Base-by-base conservation (phyloP, 2,113 vertebrate genomes). In the Galemys pyrenaicus region DNA sequence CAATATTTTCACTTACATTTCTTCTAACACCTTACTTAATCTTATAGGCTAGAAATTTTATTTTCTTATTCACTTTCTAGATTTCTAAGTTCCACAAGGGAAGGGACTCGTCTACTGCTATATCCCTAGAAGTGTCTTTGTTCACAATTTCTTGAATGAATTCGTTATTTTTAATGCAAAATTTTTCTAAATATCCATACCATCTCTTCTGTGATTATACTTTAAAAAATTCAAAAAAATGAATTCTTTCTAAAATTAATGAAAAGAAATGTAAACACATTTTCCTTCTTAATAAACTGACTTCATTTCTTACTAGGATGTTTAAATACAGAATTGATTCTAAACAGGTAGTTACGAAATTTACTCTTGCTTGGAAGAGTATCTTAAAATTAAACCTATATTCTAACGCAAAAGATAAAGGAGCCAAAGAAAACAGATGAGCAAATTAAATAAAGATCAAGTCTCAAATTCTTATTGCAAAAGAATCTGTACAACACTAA, bases 161-260 rank as follows among this genome's bases (percentile, higher is more conserved):
- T 68, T 30, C 77, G 17, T 64, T 74, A 75, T 62, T 92, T 94
- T 91, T 70, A 70, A 89, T 75, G 30, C 11, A 17, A 68, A n/a
- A 46, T 11, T 81, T 92, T 60, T 51, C 51, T 60, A 79, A 92
- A 90, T 80, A 80, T 41, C 46, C 56, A 60, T 30, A 82, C 10
- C 1, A 65, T 32, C 13, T 67, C 17, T 4, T 92, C 54, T 73
- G 1, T 64, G 30, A 74, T 24, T 46, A n/a, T 62, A 88, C 19
- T 54, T 64, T 92, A 41, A 64, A 89, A 77, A 77, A 71, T 51
- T 30, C 77, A 65, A 54, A n/a, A n/a, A 17, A 49, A 49, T n/a
- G 28, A 89, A 67, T 30, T 85, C 32, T 81, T 81, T 85, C 41
- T 93, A 86, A 77, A 75, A n/a, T 73, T 68, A 84, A 35, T 95